phyloP scores from a whole-genome alignment of 1,140 invertebrate species.

The Hormaphis cornu region DNA sequence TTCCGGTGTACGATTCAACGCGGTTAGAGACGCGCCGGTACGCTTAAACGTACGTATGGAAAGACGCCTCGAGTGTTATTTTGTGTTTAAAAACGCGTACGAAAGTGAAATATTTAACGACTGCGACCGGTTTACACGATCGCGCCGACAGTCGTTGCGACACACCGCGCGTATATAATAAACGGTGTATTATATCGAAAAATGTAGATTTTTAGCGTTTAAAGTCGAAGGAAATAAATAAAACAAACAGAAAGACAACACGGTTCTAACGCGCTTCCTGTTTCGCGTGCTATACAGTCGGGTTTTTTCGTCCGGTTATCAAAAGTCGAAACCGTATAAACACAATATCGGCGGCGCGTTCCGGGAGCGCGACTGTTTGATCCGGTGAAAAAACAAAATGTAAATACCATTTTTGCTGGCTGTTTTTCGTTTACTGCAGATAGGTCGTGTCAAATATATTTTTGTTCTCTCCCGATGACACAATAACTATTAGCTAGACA shows the following conservation, averaged over 20 bases:
- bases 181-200: too few relatives aligned
- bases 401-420: neutral
- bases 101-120: conserved; percentile 21
- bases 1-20: too few relatives aligned
- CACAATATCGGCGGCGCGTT: too few relatives aligned
- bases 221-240: too few relatives aligned
- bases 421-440: neutral
- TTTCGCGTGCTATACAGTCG: neutral
- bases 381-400: neutral
- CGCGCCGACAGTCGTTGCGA: neutral
- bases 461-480: too few relatives aligned
- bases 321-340: neutral
- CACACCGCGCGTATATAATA: too few relatives aligned
- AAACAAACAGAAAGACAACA: neutral
- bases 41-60: too few relatives aligned
- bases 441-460: too few relatives aligned
- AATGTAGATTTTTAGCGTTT: too few relatives aligned
- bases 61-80: neutral
- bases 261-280: neutral
- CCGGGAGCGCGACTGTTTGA: too few relatives aligned
- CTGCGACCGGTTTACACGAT: conserved; percentile 6
- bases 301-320: neutral
- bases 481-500: too few relatives aligned
- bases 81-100: neutral
- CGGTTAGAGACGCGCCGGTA: too few relatives aligned